Percentiles rank a stretch among this genome's conserved stretches.
phyloP scores from a whole-genome alignment of 2,888 invertebrate species.

The Cantharis nigra region DNA sequence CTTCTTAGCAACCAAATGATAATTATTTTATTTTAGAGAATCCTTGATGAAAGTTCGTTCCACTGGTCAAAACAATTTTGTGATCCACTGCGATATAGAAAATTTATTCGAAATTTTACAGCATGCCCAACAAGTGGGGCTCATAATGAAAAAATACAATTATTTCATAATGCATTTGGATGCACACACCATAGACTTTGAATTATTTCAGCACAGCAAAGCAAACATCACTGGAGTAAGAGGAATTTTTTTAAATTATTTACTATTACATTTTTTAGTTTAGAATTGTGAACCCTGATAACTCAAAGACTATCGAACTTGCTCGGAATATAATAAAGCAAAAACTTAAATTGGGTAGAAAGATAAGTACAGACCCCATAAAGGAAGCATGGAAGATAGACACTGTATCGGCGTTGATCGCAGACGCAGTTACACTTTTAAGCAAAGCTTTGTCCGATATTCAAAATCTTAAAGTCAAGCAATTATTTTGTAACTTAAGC shows the following conservation, averaged over 20 bases:
- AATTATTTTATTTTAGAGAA: neutral
- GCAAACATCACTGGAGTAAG: constrained; percentile 60
- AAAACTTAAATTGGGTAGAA: constrained; percentile 41
- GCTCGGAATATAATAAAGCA: neutral
- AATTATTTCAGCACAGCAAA: constrained; percentile 61
- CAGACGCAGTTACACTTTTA: constrained; percentile 85
- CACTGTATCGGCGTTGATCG: constrained; percentile 79
- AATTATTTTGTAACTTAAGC: constrained; percentile 65
- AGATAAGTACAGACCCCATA: constrained; percentile 8
- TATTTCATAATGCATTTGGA: constrained; percentile 64
- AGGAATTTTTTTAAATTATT: neutral
- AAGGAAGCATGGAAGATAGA: constrained; percentile 47
- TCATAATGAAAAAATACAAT: constrained; percentile 61
- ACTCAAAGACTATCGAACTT: constrained; percentile 3
- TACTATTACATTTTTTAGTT: constrained; percentile 53
- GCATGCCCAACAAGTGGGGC: constrained; percentile 65
- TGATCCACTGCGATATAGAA: constrained; percentile 60
- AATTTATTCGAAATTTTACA: constrained; percentile 58
- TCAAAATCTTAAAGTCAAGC: neutral
- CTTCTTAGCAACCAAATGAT: neutral
- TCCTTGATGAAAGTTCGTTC: constrained; percentile 31
- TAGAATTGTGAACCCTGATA: constrained; percentile 65
- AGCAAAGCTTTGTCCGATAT: constrained; percentile 68
- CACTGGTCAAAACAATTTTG: constrained; percentile 58
- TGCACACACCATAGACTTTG: constrained; percentile 62